Evolutionary conservation across 2,797 vertebrate genomes (phyloP).

Genomic region (Anas flavirostris): DNA sequence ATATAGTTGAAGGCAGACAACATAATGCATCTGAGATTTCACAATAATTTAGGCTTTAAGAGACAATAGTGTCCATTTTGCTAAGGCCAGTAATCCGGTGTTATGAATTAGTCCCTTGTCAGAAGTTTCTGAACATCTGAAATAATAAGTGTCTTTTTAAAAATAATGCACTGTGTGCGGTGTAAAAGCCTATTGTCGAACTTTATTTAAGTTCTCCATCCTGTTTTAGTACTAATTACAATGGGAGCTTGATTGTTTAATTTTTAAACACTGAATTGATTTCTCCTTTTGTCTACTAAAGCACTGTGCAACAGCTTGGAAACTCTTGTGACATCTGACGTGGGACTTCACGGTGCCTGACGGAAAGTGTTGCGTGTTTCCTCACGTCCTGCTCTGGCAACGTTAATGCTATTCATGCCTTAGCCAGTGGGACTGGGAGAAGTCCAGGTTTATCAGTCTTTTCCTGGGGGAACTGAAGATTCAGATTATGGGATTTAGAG

Average conservation of each 20-base stretch:
- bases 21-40: background rate
- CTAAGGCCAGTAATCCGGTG: background rate
- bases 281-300: slow-evolving; percentile 14
- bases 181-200: background rate
- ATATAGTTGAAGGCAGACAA: background rate
- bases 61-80: slow-evolving; percentile 13
- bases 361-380: background rate
- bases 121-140: slow-evolving; percentile 3
- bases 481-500: background rate
- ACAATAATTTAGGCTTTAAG: background rate
- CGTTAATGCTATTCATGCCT: background rate
- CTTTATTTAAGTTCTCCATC: background rate
- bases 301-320: slow-evolving; percentile 9
- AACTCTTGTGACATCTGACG: background rate
- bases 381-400: background rate
- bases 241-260: slow-evolving; percentile 8
- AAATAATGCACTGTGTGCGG: background rate
- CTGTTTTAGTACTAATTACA: slow-evolving; percentile 30
- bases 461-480: background rate
- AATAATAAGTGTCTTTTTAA: slow-evolving; percentile 5
- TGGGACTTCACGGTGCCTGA: background rate
- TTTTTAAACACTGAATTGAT: slow-evolving; percentile 20
- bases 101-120: slow-evolving; percentile 7
- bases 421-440: background rate
- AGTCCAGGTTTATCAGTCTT: background rate